Evolutionary conservation across 2,113 vertebrate genomes (phyloP), one percentile per base, ranked within the genome.

Genomic region (Solea solea): DNA sequence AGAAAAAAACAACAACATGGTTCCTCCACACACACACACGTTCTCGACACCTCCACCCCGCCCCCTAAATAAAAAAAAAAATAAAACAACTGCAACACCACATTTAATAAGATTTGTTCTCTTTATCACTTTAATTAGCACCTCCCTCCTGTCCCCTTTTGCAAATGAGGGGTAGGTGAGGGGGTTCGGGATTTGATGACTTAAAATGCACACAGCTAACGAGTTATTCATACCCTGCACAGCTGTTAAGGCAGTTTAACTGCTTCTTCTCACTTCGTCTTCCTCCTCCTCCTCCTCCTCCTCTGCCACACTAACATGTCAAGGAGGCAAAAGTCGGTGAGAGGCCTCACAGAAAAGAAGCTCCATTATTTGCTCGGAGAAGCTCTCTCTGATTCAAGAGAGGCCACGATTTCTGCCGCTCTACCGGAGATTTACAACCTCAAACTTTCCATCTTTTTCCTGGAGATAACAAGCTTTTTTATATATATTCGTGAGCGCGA

Each of bases 81-180:
- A 66, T 72, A 83, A 83, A 77, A 69, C 69, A 83, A 85, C 73
- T 80, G 67, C 78, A 69, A 77, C 65, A 27, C 65, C 73, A 85
- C 83, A 88, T 85, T 86, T 88, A 89, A 86, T 93, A 90, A 88
- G 90, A 93, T 92, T 93, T 92, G 91, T 90, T 93, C 92, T 92
- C 93, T 94, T 94, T 93, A 94, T 93, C 90, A 92, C 92, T 85
- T 92, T 94, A 94, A 94, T 94, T 92, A 94, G 91, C 93, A 92
- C 93, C 91, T 92, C 89, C 90, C 89, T 91, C 89, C 91, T 90
- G 90, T 91, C 93, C 93, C 87, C 87, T 91, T 34, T 89, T 91
- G 87, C 88, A 92, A 93, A 92, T 93, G 91, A 93, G 89, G 86
- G 90, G 76, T 90, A 93, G 91, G 91, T 93, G 88, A 89, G 85